Percentiles rank a stretch among this genome's conserved stretches.
Conservation (phyloP, 1,140 invertebrate genomes). For the Anadara kagoshimensis region DNA sequence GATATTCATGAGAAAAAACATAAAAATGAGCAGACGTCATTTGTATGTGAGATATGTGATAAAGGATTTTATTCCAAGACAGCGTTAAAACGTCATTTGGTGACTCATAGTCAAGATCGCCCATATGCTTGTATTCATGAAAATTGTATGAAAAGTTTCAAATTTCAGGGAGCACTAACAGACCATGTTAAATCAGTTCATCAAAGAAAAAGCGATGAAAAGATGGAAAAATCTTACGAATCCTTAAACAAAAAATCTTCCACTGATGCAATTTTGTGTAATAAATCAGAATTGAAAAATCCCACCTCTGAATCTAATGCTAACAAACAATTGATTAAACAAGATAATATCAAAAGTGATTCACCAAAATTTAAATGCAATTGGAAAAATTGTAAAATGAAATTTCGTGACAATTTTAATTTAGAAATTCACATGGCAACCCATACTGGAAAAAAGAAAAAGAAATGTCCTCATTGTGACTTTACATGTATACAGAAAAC, state of each 20-base stretch:
- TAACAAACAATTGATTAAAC: background rate
- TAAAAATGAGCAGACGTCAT: constrained; percentile 6
- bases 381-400: constrained; percentile 24
- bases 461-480: constrained; percentile 36
- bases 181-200: constrained; percentile 45
- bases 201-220: background rate
- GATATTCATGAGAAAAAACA: constrained; percentile 14
- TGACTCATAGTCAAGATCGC: constrained; percentile 31
- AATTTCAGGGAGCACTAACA: constrained; percentile 31
- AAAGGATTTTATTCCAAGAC: constrained; percentile 36
- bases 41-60: constrained; percentile 39
- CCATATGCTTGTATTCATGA: constrained; percentile 36
- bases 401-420: constrained; percentile 46
- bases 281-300: background rate
- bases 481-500: constrained; percentile 43
- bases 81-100: constrained; percentile 41
- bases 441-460: constrained; percentile 33
- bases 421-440: constrained; percentile 32
- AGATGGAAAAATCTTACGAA: constrained; percentile 9
- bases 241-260: background rate
- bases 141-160: constrained; percentile 38
- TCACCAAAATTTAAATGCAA: constrained; percentile 21
- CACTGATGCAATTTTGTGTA: background rate
- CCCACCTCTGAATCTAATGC: background rate
- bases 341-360: background rate